These are phyloP conservation scores for Trichosurus vulpecula DNA, from an alignment of 2,797 vertebrate genomes.

Conservation along the genomic window DNA sequence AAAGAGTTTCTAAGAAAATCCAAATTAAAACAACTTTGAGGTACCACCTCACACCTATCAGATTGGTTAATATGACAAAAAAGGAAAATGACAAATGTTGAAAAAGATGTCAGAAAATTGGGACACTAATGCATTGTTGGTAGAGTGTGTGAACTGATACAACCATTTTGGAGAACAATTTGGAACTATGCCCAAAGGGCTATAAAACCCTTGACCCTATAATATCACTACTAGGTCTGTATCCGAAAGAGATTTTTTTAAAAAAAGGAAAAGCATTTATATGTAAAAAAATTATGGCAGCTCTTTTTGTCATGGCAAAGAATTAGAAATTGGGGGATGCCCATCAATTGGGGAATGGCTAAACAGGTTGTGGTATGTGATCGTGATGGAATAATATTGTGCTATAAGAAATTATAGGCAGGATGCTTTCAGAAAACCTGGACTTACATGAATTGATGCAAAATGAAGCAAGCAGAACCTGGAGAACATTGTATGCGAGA, in stretches of 20 bases:
- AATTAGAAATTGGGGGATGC: background rate
- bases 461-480: background rate
- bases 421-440: background rate
- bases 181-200: background rate
- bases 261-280: background rate
- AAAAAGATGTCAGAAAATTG: background rate
- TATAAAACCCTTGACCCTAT: background rate
- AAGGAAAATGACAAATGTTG: background rate
- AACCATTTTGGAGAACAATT: background rate
- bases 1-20: background rate
- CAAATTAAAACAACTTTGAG: background rate
- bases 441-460: background rate
- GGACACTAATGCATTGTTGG: background rate
- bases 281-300: background rate
- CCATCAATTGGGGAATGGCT: background rate
- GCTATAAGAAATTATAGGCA: background rate
- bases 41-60: background rate
- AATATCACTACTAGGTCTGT: background rate
- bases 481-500: background rate
- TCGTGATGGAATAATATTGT: background rate
- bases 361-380: background rate
- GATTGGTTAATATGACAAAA: background rate
- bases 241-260: background rate
- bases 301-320: background rate
- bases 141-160: background rate